Evolutionary conservation across 2,113 vertebrate genomes (phyloP).

Genomic region (Megaceryle torquata): DNA sequence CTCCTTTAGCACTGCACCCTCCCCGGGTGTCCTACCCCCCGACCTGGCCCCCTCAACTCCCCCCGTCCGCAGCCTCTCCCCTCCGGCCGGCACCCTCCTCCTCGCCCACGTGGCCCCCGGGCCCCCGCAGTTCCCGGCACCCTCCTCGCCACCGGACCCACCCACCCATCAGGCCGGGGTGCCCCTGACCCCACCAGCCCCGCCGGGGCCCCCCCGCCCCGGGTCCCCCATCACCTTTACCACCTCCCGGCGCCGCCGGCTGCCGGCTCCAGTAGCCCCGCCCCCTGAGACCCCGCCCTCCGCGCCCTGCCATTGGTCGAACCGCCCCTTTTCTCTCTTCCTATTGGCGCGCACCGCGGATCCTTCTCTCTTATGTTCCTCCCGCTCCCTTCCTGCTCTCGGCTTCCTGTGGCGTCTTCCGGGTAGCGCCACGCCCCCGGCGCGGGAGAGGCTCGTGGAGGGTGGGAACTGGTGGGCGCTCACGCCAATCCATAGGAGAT

Average conservation of each 20-base stretch:
- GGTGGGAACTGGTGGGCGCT: rapidly evolving
- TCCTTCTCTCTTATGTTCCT: neutral
- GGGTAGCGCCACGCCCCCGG: neutral
- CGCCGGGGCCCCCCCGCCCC: neutral
- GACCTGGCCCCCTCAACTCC: neutral
- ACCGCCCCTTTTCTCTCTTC: rapidly evolving
- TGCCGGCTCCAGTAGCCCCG: neutral
- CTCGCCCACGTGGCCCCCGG: too few relatives aligned
- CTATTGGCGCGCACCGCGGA: neutral
- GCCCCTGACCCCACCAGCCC: neutral
- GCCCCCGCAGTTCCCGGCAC: neutral
- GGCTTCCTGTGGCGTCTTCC: neutral
- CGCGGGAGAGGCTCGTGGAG: neutral
- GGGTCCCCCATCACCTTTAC: neutral
- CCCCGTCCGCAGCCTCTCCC: neutral
- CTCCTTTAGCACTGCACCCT: neutral
- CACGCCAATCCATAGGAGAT: rapidly evolving
- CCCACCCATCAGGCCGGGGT: neutral
- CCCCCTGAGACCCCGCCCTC: rapidly evolving
- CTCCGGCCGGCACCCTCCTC: neutral
- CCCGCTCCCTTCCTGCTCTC: neutral
- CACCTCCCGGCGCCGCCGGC: neutral
- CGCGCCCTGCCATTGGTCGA: neutral
- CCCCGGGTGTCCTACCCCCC: neutral
- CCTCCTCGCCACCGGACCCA: neutral